A percentile compares a stretch with the other conserved stretches of the same genome.
phyloP scores from a whole-genome alignment of 2,797 vertebrate species.

The Fringilla coelebs region DNA sequence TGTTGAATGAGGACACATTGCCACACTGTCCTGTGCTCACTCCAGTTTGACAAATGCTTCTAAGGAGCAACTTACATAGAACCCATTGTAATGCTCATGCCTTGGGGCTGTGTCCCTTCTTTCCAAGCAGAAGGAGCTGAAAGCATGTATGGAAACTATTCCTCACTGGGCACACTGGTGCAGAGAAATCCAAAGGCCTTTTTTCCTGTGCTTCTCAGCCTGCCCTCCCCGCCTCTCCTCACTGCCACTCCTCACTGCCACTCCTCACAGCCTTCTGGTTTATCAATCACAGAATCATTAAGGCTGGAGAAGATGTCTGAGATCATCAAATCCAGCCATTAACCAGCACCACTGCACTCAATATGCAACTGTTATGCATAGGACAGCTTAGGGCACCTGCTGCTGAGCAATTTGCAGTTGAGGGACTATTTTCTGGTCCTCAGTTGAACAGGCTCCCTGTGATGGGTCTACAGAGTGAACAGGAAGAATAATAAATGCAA shows the following conservation, averaged over 20 bases:
- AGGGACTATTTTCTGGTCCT: not conserved
- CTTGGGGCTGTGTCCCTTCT: constrained; percentile 26
- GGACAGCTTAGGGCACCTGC: not conserved
- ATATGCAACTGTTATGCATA: not conserved
- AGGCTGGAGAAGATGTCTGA: not conserved
- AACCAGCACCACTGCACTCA: not conserved
- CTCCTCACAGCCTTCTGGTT: not conserved
- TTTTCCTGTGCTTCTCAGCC: not conserved
- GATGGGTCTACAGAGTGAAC: not conserved
- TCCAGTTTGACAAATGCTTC: not conserved
- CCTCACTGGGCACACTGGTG: not conserved
- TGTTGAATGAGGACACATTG: not conserved
- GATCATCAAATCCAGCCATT: not conserved
- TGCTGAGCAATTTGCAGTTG: not conserved
- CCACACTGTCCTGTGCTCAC: not conserved
- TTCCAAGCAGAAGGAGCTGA: constrained; percentile 13
- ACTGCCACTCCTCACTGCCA: not conserved
- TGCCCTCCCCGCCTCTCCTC: not conserved
- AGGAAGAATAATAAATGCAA: not conserved
- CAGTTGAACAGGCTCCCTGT: not conserved
- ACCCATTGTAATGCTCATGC: not conserved
- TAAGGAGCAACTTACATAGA: not conserved
- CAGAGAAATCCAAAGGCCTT: not conserved
- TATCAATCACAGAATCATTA: not conserved
- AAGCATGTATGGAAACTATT: constrained; percentile 40